Conservation (phyloP, 2,888 invertebrate species). For the Andrena camellia region DNA sequence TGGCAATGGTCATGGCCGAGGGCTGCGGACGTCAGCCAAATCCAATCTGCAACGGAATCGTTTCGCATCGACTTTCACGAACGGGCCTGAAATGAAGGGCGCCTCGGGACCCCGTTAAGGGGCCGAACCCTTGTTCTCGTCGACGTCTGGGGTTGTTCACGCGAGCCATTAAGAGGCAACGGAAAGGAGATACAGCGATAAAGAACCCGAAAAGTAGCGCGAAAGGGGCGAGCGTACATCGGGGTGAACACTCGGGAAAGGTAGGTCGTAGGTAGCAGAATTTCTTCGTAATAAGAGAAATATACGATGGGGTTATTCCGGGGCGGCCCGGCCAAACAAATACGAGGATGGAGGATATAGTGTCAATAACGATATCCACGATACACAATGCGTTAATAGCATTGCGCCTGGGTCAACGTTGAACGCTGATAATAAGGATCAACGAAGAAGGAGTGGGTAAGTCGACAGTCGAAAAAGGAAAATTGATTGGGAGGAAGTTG, state of each 20-base stretch:
- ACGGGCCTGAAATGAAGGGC: constrained; percentile 39
- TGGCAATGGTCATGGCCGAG: constrained; percentile 55
- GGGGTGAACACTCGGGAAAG: neutral
- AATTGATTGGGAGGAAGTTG: neutral
- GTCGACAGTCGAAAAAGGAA: neutral
- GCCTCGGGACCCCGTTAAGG: constrained; percentile 7
- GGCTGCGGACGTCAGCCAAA: constrained; percentile 33
- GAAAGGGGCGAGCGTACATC: neutral
- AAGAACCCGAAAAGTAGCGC: neutral
- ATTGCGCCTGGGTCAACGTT: constrained; percentile 15
- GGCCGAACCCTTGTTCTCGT: constrained; percentile 32
- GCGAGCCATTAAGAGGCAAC: constrained; percentile 31
- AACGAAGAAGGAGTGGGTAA: constrained; percentile 10
- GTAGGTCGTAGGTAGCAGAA: neutral
- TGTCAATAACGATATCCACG: neutral
- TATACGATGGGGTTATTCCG: neutral
- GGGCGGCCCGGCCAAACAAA: neutral
- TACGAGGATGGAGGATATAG: neutral
- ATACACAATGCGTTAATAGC: neutral
- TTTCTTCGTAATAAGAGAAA: constrained; percentile 21
- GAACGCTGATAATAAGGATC: neutral
- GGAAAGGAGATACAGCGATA: constrained; percentile 14
- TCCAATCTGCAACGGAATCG: constrained; percentile 67
- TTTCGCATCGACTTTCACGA: constrained; percentile 59
- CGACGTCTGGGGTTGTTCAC: constrained; percentile 16